Base-by-base conservation (phyloP, 2,113 vertebrate species). In the Hippocampus guttulatus region DNA sequence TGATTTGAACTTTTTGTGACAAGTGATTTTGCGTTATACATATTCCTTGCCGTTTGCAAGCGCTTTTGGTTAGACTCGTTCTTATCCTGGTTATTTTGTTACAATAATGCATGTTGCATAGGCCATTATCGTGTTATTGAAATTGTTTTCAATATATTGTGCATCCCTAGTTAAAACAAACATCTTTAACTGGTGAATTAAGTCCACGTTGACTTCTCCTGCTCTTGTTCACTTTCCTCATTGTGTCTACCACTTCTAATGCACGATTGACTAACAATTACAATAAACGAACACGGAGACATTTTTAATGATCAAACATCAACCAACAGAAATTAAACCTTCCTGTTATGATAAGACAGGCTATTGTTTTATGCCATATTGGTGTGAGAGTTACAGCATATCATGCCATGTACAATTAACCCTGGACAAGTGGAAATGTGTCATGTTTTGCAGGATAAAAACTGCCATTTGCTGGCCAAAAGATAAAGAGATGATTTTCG, bases 401-500 rank as follows among this genome's bases (percentile, higher is more conserved):
- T 9, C 8, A 7, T 25, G 55, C 55, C 55, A 14, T 58, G 11
- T 5, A 25, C n/a, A 79, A 75, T 81, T 49, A 64, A 57, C 69
- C 64, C 54, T 51, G 67, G 68, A 75, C 70, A 20, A 65, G 27
- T 58, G 47, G 64, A 79, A 74, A 63, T 69, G 49, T 71, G 68
- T n/a, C 62, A 69, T 57, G 67, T 70, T 81, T 43, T 71, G 64
- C 73, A 69, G 38, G 23, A 68, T 45, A 3, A 49, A 75, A 73
- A 70, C 61, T 75, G 77, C 49, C 45, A 64, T 64, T 41, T 61
- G 18, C 30, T 8, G 30, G 40, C 21, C 38, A 20, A 64, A 54
- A 85, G 64, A 78, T 66, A 64, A 74, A 68, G 70, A 64, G 72
- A 78, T 58, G 63, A 81, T 40, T 79, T 65, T 81, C 70, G 73